Base-by-base conservation (phyloP, 2,888 invertebrate genomes). In the Nomada hirtipes region DNA sequence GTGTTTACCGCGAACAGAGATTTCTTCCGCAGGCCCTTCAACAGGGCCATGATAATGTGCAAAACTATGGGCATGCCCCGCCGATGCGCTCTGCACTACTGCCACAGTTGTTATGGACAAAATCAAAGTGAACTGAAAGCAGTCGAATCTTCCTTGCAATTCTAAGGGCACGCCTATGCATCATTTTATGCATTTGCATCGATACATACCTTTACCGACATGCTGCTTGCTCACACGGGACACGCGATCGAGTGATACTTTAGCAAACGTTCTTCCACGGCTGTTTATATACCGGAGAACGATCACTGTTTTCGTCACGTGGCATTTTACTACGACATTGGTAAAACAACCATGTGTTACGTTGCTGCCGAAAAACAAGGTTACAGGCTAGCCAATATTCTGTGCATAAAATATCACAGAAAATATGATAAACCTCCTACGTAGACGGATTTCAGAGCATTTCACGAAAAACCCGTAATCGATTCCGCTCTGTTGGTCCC, bases 21-120 rank as follows among this genome's bases (percentile, higher is more conserved):
- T 82, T 80, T 93, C 92, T 50, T 92, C 89, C 18, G 78, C 88
- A 2, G 90, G 91, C 15, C 93, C 93, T 82, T 92, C 91, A 4
- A 93, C 92, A n/a, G 93, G 92, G 4, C 93, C 93, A 63, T 92
- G 91, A 79, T 90, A 92, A 82, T 93, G 92, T 36, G 91, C 91
- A 74, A 92, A 93, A 80, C 93, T 93, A 86, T 93, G 93, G 76
- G 93, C 93, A 81, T 93, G 93, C 4, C 92, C 92, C 29, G 92
- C 91, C 67, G 82, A 89, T 70, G 89, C 88, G 55, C 77, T 72
- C 57, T 89, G 88, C n/a, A 91, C 86, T 76, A 88, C 82, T 76
- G 87, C 85, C 69, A 92, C 79, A n/a, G 84, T 88, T 70, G 91
- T 73, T 78, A 91, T 72, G 61, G 87, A 89, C 86, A 89, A 85